Evolutionary conservation across 1,140 invertebrate species (phyloP).

Genomic region (Drosophila micromelanica): DNA sequence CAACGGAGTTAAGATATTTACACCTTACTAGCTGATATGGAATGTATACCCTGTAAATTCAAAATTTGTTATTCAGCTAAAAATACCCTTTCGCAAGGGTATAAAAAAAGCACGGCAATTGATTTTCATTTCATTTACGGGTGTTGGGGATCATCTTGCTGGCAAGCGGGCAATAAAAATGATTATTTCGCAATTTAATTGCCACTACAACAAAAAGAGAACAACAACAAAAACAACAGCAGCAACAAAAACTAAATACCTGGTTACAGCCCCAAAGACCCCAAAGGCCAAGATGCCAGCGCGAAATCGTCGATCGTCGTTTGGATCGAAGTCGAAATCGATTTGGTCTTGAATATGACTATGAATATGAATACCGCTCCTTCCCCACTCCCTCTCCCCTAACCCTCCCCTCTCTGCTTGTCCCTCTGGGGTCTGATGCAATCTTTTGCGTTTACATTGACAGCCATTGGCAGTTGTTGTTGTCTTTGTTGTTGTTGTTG

Average conservation of each 20-base stretch:
- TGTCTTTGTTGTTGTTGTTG: slow-evolving; percentile 35
- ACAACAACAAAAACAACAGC: slow-evolving; percentile 9
- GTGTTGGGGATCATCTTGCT: slow-evolving; percentile 42
- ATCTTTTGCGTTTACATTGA: slow-evolving; percentile 60
- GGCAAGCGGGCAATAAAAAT: slow-evolving; percentile 66
- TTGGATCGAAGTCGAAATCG: slow-evolving; percentile 60
- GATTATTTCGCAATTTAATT: slow-evolving; percentile 81
- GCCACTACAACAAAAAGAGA: slow-evolving; percentile 30
- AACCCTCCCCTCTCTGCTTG: neutral
- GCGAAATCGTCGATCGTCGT: slow-evolving; percentile 32
- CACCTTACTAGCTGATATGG: too few relatives aligned
- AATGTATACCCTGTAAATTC: neutral
- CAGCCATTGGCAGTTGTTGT: slow-evolving; percentile 44
- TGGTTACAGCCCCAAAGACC: slow-evolving; percentile 29
- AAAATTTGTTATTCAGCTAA: too few relatives aligned
- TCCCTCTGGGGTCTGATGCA: slow-evolving; percentile 58
- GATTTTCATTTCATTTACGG: slow-evolving; percentile 77
- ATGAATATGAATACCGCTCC: slow-evolving; percentile 25
- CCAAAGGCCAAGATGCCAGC: slow-evolving; percentile 64
- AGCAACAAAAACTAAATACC: neutral
- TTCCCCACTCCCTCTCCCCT: neutral
- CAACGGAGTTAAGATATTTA: too few relatives aligned
- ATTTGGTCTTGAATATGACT: slow-evolving; percentile 76
- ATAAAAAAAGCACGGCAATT: slow-evolving; percentile 43
- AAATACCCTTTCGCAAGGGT: slow-evolving; percentile 1